These are phyloP conservation scores for Probosciger aterrimus DNA, from an alignment of 2,113 vertebrate genomes.

Conservation along the genomic window DNA sequence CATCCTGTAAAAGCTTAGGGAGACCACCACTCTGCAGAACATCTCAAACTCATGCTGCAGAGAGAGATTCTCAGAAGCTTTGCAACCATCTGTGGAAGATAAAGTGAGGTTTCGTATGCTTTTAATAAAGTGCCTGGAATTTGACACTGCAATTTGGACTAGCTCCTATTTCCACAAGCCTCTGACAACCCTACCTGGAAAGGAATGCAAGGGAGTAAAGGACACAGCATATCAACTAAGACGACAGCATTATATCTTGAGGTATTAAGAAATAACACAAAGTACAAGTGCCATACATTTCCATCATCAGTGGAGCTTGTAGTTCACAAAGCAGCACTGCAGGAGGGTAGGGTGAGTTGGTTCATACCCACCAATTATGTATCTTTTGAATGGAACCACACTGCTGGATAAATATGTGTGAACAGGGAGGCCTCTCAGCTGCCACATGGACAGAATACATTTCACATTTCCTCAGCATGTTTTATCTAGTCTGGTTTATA, in stretches of 20 bases:
- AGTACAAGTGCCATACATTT: not conserved
- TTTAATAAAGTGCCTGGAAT: not conserved
- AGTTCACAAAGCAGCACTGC: not conserved
- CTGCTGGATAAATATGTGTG: not conserved
- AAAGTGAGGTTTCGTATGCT: not conserved
- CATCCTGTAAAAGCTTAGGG: not conserved
- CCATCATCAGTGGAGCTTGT: not conserved
- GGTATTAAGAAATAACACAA: not conserved
- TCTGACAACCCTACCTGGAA: not conserved
- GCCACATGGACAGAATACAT: not conserved
- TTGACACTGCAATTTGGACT: not conserved
- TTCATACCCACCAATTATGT: not conserved
- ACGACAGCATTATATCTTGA: not conserved
- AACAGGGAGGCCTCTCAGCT: not conserved
- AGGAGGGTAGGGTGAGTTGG: not conserved
- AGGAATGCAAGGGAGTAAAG: not conserved
- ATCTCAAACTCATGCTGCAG: not conserved
- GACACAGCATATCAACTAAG: not conserved
- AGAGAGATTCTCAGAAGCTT: not conserved
- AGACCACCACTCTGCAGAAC: not conserved
- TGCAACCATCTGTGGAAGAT: not conserved
- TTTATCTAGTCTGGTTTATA: not conserved
- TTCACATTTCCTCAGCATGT: not conserved
- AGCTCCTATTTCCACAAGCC: not conserved
- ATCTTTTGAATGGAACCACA: not conserved